phyloP scores from a whole-genome alignment of 2,797 vertebrate genomes.

The Telmatherina bonti region DNA sequence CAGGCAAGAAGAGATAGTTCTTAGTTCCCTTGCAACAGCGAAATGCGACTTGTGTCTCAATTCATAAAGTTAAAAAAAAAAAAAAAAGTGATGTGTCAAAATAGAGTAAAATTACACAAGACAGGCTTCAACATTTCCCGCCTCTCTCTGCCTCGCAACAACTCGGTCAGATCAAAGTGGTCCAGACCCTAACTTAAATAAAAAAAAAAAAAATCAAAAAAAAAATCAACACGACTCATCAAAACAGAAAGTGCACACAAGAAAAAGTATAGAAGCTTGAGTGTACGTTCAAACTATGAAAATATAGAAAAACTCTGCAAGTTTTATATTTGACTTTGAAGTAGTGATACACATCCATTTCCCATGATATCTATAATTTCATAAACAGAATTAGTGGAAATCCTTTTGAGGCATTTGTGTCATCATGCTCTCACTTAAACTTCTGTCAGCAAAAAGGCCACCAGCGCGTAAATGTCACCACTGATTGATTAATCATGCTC shows the following conservation, averaged over 20 bases:
- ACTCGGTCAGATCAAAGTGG: constrained; percentile 38
- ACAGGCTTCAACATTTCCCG: constrained; percentile 4
- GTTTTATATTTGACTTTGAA: constrained; percentile 3
- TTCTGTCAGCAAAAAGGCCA: constrained; percentile 15
- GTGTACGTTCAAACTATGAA: not conserved
- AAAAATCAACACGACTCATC: constrained; percentile 25
- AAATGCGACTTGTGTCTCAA: constrained; percentile 26
- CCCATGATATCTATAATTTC: constrained; percentile 10
- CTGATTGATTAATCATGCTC: constrained; percentile 9
- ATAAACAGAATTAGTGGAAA: not conserved
- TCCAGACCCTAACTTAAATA: constrained; percentile 7
- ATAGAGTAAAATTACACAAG: constrained; percentile 34
- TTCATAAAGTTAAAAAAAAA: constrained; percentile 19
- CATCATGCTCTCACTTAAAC: not conserved
- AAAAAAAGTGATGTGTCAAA: constrained; percentile 29
- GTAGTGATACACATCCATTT: constrained; percentile 8
- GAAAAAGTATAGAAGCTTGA: not conserved
- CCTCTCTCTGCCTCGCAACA: constrained; percentile 16
- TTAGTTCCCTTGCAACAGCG: constrained; percentile 28
- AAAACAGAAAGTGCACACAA: constrained; percentile 10
- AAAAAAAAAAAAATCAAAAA: not conserved
- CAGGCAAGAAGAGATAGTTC: constrained; percentile 17
- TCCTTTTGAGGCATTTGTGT: not conserved
- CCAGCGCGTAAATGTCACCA: not conserved
- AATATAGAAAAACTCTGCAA: not conserved